phyloP scores from a whole-genome alignment of 1,140 invertebrate species.

The Brachionus plicatilis region DNA sequence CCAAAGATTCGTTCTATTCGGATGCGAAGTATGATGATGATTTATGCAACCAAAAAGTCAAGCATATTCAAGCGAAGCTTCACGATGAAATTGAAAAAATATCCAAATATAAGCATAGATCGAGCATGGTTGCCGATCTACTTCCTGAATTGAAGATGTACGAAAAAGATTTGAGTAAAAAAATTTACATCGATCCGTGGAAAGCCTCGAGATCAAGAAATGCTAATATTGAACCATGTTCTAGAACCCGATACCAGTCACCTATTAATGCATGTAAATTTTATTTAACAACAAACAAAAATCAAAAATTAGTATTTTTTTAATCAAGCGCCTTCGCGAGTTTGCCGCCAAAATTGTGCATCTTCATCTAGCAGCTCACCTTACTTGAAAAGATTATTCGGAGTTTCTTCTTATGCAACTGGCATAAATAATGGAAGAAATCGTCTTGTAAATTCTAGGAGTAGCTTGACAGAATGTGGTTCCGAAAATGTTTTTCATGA shows the following conservation, averaged over 20 bases:
- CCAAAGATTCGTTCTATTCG: background rate
- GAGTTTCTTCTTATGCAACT: background rate
- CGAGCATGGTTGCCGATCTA: slow-evolving; percentile 47
- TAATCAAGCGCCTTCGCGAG: background rate
- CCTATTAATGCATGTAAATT: slow-evolving; percentile 77
- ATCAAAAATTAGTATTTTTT: background rate
- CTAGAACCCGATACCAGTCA: slow-evolving; percentile 86
- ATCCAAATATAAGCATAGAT: slow-evolving; percentile 56
- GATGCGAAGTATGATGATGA: background rate
- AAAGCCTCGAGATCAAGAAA: slow-evolving; percentile 93
- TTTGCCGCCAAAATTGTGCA: background rate
- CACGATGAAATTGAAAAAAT: slow-evolving; percentile 61
- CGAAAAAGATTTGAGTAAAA: slow-evolving; percentile 81
- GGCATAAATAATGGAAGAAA: background rate
- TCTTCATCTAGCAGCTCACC: background rate
- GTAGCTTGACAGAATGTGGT: background rate
- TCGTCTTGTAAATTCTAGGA: background rate
- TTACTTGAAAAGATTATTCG: background rate
- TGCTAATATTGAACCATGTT: slow-evolving; percentile 78
- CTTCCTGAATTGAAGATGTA: slow-evolving; percentile 47
- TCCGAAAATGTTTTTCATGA: slow-evolving; percentile 12
- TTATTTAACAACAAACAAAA: background rate
- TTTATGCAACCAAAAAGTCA: slow-evolving; percentile 60
- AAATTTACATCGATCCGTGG: slow-evolving; percentile 76
- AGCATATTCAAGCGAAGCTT: background rate